These are phyloP conservation scores for Lagopus leucura DNA, from an alignment of 2,113 vertebrate species.

Conservation along the genomic window DNA sequence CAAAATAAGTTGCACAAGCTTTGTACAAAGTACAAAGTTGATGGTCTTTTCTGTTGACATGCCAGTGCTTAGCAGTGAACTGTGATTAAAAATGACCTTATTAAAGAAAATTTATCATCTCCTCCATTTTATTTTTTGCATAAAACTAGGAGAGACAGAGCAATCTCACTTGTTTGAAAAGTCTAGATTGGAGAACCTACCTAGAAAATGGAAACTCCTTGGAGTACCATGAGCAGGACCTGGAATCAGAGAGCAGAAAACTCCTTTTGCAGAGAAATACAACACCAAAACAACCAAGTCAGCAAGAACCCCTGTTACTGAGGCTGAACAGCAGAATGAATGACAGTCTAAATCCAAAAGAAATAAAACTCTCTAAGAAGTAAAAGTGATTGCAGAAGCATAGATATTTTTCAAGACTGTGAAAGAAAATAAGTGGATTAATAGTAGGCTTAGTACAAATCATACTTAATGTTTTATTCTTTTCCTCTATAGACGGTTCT, in stretches of 20 bases:
- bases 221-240: not conserved
- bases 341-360: not conserved
- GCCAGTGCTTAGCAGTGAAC: not conserved
- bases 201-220: not conserved
- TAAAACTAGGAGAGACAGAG: not conserved
- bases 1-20: too few relatives aligned
- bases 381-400: not conserved
- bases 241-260: not conserved
- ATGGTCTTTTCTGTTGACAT: not conserved
- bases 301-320: not conserved
- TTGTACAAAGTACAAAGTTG: not conserved
- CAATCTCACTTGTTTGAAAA: not conserved
- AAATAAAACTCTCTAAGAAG: not conserved
- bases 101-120: not conserved
- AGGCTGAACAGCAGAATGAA: not conserved
- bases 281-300: conserved; percentile 1
- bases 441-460: not conserved
- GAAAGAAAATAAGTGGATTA: not conserved
- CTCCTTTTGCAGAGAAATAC: not conserved
- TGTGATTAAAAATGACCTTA: not conserved
- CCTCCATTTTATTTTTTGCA: not conserved
- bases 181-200: not conserved
- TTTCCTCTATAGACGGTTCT: not conserved
- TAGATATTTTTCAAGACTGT: not conserved
- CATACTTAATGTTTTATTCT: not conserved